Evolutionary conservation across 2,888 invertebrate species (phyloP).

Genomic region (Ypsolopha sequella): DNA sequence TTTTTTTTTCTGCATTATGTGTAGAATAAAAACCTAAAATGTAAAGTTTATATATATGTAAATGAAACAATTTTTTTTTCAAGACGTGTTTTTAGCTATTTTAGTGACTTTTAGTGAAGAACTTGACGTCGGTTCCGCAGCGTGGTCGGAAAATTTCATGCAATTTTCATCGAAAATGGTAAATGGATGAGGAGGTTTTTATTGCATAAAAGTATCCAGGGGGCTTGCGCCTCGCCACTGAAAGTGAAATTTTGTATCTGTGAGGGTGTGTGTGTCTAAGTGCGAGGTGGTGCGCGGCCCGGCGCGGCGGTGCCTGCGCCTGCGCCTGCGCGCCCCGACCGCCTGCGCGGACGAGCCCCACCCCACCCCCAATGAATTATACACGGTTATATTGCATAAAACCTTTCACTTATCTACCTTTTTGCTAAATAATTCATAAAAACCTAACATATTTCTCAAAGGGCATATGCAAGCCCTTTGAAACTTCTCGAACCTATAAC

Average conservation of each 20-base stretch:
- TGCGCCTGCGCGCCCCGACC: slow-evolving; percentile 19
- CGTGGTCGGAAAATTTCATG: slow-evolving; percentile 51
- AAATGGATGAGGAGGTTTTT: slow-evolving; percentile 22
- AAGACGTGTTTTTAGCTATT: background rate
- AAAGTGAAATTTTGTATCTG: slow-evolving; percentile 29
- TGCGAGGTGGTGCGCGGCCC: slow-evolving; percentile 22
- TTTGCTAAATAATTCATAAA: slow-evolving; percentile 26
- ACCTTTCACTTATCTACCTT: slow-evolving; percentile 20
- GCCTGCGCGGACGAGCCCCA: slow-evolving; percentile 39
- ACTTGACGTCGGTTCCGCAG: slow-evolving; percentile 28
- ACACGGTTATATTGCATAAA: slow-evolving; percentile 5
- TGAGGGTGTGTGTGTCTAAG: slow-evolving; percentile 34
- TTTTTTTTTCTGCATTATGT: no score
- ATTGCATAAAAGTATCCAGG: slow-evolving; percentile 19
- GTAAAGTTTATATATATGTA: background rate
- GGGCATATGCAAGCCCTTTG: slow-evolving; percentile 12
- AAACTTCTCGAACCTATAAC: slow-evolving; percentile 12
- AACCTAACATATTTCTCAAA: slow-evolving; percentile 16
- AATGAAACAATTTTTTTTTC: background rate
- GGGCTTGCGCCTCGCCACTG: slow-evolving; percentile 51
- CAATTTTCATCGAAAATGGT: slow-evolving; percentile 46
- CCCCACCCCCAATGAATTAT: slow-evolving; percentile 8
- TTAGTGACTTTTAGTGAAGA: background rate
- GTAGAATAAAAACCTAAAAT: no score
- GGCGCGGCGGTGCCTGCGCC: slow-evolving; percentile 28